A percentile compares a stretch with the other conserved stretches of the same genome.
Evolutionary conservation across 2,113 vertebrate species (phyloP).

Genomic region (Chitala chitala): DNA sequence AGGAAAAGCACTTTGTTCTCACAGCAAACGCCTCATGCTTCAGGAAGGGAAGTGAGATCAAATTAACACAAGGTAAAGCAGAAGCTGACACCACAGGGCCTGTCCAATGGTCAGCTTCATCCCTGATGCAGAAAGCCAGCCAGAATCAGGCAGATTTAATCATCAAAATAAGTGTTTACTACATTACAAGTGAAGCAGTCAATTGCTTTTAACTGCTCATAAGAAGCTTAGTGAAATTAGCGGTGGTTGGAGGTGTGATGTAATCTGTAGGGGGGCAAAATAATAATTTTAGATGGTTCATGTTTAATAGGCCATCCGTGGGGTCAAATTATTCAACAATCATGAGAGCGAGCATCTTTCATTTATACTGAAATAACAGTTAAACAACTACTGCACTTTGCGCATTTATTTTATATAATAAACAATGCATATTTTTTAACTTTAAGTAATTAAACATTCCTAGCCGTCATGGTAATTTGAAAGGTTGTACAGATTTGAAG

Average conservation of each 20-base stretch:
- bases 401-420: neutral
- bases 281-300: slow-evolving; percentile 29
- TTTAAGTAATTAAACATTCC: neutral
- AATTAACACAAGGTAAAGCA: too few species aligned
- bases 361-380: neutral
- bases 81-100: too few species aligned
- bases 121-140: too few species aligned
- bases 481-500: too few species aligned
- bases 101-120: too few species aligned
- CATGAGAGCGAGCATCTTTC: neutral
- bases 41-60: too few species aligned
- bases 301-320: slow-evolving; percentile 35
- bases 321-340: slow-evolving; percentile 32
- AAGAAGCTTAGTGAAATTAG: neutral
- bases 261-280: neutral
- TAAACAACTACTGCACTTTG: neutral
- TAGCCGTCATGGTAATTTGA: too few species aligned
- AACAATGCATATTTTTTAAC: neutral
- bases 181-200: neutral
- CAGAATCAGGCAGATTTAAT: neutral
- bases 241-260: neutral
- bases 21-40: too few species aligned
- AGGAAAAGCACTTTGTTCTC: slow-evolving; percentile 25
- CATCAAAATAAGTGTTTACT: too few species aligned
- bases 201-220: neutral